phyloP scores from a whole-genome alignment of 2,797 vertebrate species.

The Sciurus vulgaris region DNA sequence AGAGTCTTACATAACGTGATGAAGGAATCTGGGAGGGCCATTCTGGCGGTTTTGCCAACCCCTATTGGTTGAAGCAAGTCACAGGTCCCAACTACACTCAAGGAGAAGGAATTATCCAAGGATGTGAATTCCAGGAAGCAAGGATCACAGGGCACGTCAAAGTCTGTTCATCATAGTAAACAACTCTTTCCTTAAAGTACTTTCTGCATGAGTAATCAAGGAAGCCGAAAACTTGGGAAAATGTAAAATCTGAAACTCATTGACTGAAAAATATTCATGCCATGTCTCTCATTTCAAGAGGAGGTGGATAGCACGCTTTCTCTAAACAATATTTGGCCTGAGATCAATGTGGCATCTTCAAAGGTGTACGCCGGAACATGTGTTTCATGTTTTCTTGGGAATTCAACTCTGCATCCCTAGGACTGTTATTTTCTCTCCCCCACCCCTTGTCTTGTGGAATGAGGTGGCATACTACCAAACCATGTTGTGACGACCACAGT shows the following conservation, averaged over 20 bases:
- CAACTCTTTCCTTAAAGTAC: constrained; percentile 48
- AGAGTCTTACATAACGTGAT: not conserved
- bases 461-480: constrained; percentile 74
- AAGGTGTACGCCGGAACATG: constrained; percentile 30
- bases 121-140: not conserved
- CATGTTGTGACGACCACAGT: constrained; percentile 50
- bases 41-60: not conserved
- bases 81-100: not conserved
- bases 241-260: constrained; percentile 54
- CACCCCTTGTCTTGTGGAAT: constrained; percentile 68
- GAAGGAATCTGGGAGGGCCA: not conserved
- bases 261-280: constrained; percentile 41
- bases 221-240: constrained; percentile 47
- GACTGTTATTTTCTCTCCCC: constrained; percentile 70
- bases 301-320: not conserved
- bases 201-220: constrained; percentile 61
- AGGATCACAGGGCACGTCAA: not conserved
- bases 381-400: constrained; percentile 66
- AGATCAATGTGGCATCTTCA: constrained; percentile 55
- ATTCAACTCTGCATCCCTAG: constrained; percentile 37
- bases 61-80: not conserved
- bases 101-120: not conserved
- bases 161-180: constrained; percentile 28
- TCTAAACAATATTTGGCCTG: constrained; percentile 5
- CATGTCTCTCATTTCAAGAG: constrained; percentile 20